Evolutionary conservation across 2,797 vertebrate genomes (phyloP), one percentile per base, ranked within the genome.

Genomic region (Acanthornis magna): DNA sequence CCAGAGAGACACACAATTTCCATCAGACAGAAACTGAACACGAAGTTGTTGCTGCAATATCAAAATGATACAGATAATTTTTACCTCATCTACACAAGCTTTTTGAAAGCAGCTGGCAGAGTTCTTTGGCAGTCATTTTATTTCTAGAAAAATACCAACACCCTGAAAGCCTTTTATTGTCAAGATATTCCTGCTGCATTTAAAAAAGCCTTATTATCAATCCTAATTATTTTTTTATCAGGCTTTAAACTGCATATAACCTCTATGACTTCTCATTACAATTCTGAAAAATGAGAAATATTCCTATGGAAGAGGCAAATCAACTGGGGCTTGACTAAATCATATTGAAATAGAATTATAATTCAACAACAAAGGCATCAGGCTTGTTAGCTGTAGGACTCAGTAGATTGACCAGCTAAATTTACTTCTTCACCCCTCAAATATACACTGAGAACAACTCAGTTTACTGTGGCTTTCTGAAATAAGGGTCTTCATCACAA

Each of bases 141-240:
- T 77, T 91, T 81, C 88, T 42, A 70, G 66, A 86, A 62, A 84
- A 88, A 74, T 3, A 63, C 32, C 47, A 72, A 77, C 61, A 58
- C 88, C 85, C 54, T 58, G 42, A 88, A 89, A 80, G 47, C 34
- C 65, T 84, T 88, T 80, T 61, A 19, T 32, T 68, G 58, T 85
- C 65, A 61, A 88, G 79, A 77, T 88, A 85, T 45, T 78, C 61
- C 70, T 50, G 16, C 27, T 20, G 47, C 61, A 32, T 89, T 89
- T 74, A 7, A 63, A 87, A 90, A 72, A 76, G 60, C 27, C 22
- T 86, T 93, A 66, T 89, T 88, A 91, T 80, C 76, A 58, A 57
- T 34, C 73, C 72, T 75, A 89, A 91, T 91, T 83, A 74, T 89
- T 78, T 85, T 89, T 79, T 89, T 91, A 96, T 93, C 76, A 62